phyloP scores from a whole-genome alignment of 2,797 vertebrate species.

The Heteromormyrus szaboi region DNA sequence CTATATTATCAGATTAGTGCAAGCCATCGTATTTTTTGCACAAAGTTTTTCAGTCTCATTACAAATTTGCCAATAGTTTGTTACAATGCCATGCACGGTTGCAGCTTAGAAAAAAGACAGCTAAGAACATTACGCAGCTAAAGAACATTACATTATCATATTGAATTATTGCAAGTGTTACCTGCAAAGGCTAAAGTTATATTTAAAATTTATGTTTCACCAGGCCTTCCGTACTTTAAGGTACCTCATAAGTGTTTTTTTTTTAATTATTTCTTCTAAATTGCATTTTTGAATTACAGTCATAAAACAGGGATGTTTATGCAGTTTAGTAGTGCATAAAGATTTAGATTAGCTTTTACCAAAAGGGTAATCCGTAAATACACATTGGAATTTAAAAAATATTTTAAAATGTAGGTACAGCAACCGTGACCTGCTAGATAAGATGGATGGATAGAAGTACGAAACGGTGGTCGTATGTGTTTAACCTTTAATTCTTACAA shows the following conservation, averaged over 20 bases:
- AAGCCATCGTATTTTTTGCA: neutral
- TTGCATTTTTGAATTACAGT: neutral
- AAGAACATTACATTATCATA: neutral
- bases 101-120: neutral
- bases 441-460: neutral
- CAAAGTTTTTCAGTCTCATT: neutral
- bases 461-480: neutral
- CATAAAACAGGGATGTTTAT: neutral
- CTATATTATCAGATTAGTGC: neutral
- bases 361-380: neutral
- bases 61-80: neutral
- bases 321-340: neutral
- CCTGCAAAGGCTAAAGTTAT: neutral
- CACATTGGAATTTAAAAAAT: neutral
- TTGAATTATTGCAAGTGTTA: neutral
- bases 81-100: neutral
- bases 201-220: neutral
- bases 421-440: neutral
- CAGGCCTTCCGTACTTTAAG: neutral
- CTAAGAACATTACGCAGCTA: neutral
- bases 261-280: neutral
- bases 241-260: neutral
- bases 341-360: neutral
- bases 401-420: neutral
- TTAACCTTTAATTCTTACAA: neutral